These are phyloP conservation scores for Sebastes trivittatus DNA, from an alignment of 2,797 vertebrate species.

Conservation along the genomic window DNA sequence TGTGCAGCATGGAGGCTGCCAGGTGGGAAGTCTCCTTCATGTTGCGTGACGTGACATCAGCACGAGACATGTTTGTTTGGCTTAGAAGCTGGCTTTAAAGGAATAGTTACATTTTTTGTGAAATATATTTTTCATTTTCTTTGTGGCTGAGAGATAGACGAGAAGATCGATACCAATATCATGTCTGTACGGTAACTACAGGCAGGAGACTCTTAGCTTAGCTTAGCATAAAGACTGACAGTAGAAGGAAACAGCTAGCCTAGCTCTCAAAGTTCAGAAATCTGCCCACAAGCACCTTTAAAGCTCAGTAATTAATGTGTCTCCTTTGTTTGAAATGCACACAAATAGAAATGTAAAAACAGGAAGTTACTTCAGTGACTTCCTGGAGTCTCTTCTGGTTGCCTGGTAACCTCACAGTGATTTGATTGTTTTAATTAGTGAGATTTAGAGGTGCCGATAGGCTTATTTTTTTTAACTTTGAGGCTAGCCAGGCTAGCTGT, in stretches of 20 bases:
- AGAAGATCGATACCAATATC: not conserved
- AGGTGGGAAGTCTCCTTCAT: constrained; percentile 34
- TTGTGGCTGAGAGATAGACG: not conserved
- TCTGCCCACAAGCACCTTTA: not conserved
- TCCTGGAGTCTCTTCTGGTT: not conserved
- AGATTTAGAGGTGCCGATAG: not conserved
- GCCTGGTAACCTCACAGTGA: not conserved
- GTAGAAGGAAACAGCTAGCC: not conserved
- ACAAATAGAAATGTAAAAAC: not conserved
- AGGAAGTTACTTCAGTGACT: not conserved
- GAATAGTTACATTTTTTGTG: not conserved
- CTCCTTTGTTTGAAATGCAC: not conserved
- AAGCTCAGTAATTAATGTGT: not conserved
- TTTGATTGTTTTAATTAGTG: not conserved
- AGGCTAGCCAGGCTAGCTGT: not conserved
- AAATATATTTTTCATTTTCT: not conserved
- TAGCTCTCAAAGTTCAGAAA: not conserved
- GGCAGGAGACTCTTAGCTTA: not conserved
- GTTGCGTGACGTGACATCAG: constrained; percentile 23
- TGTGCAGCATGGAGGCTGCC: constrained; percentile 27
- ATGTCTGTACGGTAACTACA: not conserved
- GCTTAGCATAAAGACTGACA: not conserved
- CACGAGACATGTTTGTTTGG: constrained; percentile 1
- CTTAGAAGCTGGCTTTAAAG: constrained; percentile 1
- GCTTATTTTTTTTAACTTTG: not conserved